Conservation (phyloP, 2,797 vertebrate species). For the Gobio occitaniae region DNA sequence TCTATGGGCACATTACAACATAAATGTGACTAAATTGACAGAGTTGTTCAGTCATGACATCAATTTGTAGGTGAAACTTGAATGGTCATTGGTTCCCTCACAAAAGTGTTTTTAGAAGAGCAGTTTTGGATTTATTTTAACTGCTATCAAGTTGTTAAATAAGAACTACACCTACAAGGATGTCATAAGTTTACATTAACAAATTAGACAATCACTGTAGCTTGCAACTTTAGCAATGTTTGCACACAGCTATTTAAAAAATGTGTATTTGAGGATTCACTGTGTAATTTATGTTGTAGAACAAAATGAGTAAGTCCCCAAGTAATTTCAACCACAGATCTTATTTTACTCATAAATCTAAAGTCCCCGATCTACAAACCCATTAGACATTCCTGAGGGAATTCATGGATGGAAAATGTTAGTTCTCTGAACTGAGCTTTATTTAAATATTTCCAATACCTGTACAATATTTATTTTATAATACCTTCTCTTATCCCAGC, state of each 20-base stretch:
- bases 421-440: neutral
- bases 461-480: too few relatives aligned
- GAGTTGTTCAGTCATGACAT: neutral
- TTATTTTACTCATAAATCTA: slow-evolving; percentile 7
- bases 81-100: neutral
- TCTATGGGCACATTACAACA: neutral
- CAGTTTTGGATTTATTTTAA: neutral
- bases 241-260: neutral
- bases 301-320: neutral
- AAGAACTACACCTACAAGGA: neutral
- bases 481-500: neutral
- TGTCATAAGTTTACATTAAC: neutral
- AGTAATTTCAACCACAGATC: slow-evolving; percentile 3
- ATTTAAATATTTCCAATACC: neutral
- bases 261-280: neutral
- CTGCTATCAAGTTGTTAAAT: neutral
- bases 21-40: neutral
- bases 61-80: neutral
- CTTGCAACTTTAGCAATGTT: neutral
- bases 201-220: neutral
- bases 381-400: slow-evolving; percentile 20
- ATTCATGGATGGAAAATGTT: neutral
- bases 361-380: neutral
- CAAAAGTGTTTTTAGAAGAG: neutral
- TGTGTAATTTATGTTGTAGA: neutral